Evolutionary conservation across 1,140 invertebrate genomes (phyloP).

Genomic region (Trichonephila clavipes): DNA sequence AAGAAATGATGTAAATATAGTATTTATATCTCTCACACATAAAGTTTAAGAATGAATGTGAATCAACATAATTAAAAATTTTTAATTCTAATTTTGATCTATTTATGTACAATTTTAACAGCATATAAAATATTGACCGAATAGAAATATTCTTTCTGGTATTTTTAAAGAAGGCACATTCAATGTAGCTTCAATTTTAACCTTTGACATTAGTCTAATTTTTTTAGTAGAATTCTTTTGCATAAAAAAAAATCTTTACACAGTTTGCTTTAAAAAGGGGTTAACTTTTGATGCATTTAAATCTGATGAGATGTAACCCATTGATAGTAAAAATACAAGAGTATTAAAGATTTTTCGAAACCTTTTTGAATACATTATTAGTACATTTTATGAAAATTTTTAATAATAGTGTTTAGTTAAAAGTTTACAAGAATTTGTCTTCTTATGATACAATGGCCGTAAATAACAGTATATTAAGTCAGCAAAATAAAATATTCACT

Average conservation of each 20-base stretch:
- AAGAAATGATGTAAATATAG: not conserved
- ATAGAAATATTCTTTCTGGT: not conserved
- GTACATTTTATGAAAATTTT: not conserved
- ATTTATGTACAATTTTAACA: conserved; percentile 52
- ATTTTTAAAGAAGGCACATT: conserved; percentile 58
- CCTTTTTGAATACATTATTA: not conserved
- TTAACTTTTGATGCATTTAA: not conserved
- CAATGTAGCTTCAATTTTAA: not conserved
- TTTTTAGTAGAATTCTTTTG: not conserved
- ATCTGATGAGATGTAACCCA: not conserved
- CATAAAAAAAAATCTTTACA: not conserved
- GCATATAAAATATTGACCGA: conserved; percentile 50
- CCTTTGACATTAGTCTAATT: not conserved
- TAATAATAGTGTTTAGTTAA: not conserved
- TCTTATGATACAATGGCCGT: not conserved
- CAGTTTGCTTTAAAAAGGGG: not conserved
- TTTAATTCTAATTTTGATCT: not conserved
- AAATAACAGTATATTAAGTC: not conserved
- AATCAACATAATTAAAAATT: not conserved
- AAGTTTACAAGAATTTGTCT: not conserved
- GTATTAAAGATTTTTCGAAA: not conserved
- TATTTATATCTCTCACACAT: not conserved
- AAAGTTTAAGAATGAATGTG: not conserved
- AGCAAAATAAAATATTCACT: not conserved
- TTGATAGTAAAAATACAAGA: not conserved